Base-by-base conservation (phyloP, 37 sponge, comb jelly and placozoan species). In the Agelas oroides region DNA sequence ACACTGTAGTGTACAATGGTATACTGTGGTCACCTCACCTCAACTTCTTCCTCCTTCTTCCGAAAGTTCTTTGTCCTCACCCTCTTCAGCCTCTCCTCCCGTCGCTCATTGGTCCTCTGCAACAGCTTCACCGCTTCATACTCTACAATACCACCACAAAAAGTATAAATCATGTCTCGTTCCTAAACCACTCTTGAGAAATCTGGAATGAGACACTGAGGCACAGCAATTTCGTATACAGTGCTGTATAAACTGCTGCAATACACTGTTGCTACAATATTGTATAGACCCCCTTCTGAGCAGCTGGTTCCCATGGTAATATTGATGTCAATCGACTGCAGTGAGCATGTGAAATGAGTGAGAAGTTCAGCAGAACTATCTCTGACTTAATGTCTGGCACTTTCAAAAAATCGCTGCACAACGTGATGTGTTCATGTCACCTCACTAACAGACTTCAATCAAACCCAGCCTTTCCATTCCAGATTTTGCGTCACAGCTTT, bases 41-140 rank as follows among this genome's bases (percentile, higher is more conserved):
- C 34, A 21, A 78, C 20, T 20, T 35, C 27, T 11, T 55, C 65
- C 40, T 74, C 75, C 62, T 77, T 86, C 32, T 58, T 28, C 34
- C 16, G 35, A 63, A 86, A 70, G 79, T 86, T 67, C 41, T 86
- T 86, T 0, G 25, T 33, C 52, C 78, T 19, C 24, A 86, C 86
- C 6, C 53, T 59, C 59, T 54, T 68, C 78, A 86, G 56, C 2
- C 78, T 28, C 23, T 78, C 61, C n/a, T 77, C 77, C 13, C 78
- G 67, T 20, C 62, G 59, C 20, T 21, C 32, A 59, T 86, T 86
- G 59, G 35, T 78, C 28, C 34, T 75, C 35, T 58, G 34, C 20
- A 78, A 19, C 34, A 31, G 35, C 55, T 40, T 38, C 52, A 86
- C 53, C 54, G 68, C 86, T 24, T 86, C 86, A 5, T 60, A 18